phyloP scores from a whole-genome alignment of 2,113 vertebrate species.

The Etheostoma cragini region DNA sequence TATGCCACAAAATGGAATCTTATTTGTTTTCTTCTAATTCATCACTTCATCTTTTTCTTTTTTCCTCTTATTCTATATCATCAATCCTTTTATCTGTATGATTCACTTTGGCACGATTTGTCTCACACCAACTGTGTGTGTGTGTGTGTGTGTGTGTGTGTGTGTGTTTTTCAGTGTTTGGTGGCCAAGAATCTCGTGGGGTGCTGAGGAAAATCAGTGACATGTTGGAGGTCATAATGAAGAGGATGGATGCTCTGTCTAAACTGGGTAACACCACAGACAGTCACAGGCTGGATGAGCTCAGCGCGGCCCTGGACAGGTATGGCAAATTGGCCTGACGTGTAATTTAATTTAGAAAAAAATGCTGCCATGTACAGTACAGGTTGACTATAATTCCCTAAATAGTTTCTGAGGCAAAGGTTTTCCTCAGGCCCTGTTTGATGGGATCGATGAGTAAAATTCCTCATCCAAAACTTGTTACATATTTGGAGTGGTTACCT shows the following conservation, averaged over 20 bases:
- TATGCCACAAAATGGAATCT: not conserved
- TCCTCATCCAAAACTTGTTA: too few relatives aligned
- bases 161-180: slow-evolving; percentile 83
- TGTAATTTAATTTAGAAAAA: not conserved
- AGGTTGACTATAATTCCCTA: not conserved
- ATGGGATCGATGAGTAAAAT: not conserved
- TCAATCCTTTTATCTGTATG: not conserved
- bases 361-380: not conserved
- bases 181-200: slow-evolving; percentile 90
- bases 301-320: slow-evolving; percentile 89
- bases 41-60: not conserved
- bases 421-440: not conserved
- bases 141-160: not conserved
- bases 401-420: not conserved
- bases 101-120: not conserved
- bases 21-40: not conserved
- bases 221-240: slow-evolving; percentile 95
- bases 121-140: not conserved
- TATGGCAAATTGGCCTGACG: slow-evolving; percentile 61
- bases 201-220: slow-evolving; percentile 95
- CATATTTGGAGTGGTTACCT: too few relatives aligned
- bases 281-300: slow-evolving; percentile 85
- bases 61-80: not conserved
- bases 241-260: slow-evolving; percentile 91
- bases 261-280: slow-evolving; percentile 90